Evolutionary conservation across 1,140 invertebrate genomes (phyloP).

Genomic region (Ladona fulva): DNA sequence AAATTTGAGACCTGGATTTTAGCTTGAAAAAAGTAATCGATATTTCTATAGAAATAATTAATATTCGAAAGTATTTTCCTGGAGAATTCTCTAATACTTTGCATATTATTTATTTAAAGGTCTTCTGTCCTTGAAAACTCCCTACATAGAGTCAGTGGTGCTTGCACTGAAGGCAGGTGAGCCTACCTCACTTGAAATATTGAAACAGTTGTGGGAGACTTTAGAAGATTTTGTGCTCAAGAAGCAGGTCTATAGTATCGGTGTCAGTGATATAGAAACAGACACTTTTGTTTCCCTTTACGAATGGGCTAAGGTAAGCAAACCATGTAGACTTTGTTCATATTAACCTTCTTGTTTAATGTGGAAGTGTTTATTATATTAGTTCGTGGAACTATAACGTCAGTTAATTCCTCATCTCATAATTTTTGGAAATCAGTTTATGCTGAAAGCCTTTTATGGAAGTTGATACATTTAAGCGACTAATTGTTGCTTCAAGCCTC

Average conservation of each 20-base stretch:
- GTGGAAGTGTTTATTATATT: too few relatives aligned
- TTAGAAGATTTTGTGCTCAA: conserved; percentile 58
- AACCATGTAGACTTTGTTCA: too few relatives aligned
- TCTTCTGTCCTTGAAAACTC: conserved; percentile 50
- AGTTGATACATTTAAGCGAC: too few relatives aligned
- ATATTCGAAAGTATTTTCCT: neutral
- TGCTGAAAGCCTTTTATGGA: too few relatives aligned
- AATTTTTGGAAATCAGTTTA: too few relatives aligned
- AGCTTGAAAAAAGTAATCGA: neutral
- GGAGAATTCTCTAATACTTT: conserved; percentile 22
- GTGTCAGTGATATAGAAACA: conserved; percentile 83
- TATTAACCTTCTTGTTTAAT: too few relatives aligned
- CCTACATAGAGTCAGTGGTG: conserved; percentile 63
- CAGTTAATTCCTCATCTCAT: too few relatives aligned
- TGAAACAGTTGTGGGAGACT: conserved; percentile 62
- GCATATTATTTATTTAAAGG: conserved; percentile 42
- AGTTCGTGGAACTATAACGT: too few relatives aligned
- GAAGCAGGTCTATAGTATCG: conserved; percentile 61
- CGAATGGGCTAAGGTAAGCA: conserved; percentile 57
- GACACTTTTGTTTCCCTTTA: conserved; percentile 65
- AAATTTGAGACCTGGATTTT: neutral
- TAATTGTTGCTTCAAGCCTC: too few relatives aligned
- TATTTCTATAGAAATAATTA: neutral
- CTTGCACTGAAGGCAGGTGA: conserved; percentile 38
- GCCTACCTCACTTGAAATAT: neutral